phyloP scores from a whole-genome alignment of 1,140 invertebrate genomes.

The Drosophila mayri region DNA sequence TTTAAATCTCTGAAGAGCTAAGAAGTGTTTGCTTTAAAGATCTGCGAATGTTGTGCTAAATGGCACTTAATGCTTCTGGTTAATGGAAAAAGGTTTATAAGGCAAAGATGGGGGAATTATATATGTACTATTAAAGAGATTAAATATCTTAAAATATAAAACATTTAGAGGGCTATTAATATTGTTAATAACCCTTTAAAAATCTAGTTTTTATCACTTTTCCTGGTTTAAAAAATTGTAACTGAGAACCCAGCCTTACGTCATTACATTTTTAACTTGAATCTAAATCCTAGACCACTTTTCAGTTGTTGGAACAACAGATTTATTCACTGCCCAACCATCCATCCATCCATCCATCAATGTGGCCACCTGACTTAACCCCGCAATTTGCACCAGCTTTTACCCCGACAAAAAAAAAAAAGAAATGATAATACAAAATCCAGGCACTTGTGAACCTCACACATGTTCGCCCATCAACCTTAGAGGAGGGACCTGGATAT shows the following conservation, averaged over 20 bases:
- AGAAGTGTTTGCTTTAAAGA: conserved; percentile 13
- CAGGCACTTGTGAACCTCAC: conserved; percentile 74
- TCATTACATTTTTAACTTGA: not conserved
- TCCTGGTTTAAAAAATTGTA: not conserved
- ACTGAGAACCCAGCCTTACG: conserved; percentile 10
- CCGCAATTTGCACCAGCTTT: conserved; percentile 49
- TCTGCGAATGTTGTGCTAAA: conserved; percentile 11
- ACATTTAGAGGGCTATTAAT: no score
- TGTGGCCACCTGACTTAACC: conserved; percentile 38
- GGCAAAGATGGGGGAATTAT: no score
- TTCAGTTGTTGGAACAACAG: conserved; percentile 12
- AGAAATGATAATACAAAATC: conserved; percentile 12
- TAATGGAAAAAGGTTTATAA: not conserved
- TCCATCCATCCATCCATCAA: conserved; percentile 61
- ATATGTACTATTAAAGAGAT: not conserved
- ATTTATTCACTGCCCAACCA: conserved; percentile 3
- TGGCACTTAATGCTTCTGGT: not conserved
- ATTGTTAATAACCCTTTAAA: no score
- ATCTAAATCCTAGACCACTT: conserved; percentile 5
- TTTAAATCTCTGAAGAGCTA: not conserved
- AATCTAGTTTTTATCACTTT: no score
- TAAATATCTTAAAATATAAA: not conserved
- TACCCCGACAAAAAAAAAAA: conserved; percentile 24
- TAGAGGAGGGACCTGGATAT: conserved; percentile 13
- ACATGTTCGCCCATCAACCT: conserved; percentile 56